Evolutionary conservation across 2,797 vertebrate genomes (phyloP).

Genomic region (Paedocypris micromegethes): DNA sequence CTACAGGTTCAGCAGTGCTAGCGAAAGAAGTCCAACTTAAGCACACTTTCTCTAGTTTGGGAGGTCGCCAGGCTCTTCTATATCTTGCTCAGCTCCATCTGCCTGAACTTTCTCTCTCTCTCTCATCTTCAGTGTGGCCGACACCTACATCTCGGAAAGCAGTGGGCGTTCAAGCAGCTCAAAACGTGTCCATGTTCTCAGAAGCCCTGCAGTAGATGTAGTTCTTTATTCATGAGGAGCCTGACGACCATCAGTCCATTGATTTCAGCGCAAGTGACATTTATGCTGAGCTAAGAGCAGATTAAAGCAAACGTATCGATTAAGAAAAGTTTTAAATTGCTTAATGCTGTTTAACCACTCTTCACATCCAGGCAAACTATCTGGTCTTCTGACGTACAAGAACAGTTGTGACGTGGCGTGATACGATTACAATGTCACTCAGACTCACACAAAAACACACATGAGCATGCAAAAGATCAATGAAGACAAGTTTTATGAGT

Average conservation of each 20-base stretch:
- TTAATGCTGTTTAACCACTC: background rate
- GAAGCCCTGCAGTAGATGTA: background rate
- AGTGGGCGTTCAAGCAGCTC: slow-evolving; percentile 8
- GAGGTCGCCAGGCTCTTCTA: slow-evolving; percentile 21
- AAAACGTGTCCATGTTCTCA: background rate
- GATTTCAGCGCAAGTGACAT: background rate
- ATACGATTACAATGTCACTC: too few relatives aligned
- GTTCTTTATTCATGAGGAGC: background rate
- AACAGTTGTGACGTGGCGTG: too few relatives aligned
- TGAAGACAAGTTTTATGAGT: too few relatives aligned
- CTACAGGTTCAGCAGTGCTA: slow-evolving; percentile 4
- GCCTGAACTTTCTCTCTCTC: slow-evolving; percentile 27
- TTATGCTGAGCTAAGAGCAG: background rate
- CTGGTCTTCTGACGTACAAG: too few relatives aligned
- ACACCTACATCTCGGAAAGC: slow-evolving; percentile 21
- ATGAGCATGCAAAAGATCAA: too few relatives aligned
- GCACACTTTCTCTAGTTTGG: slow-evolving; percentile 10
- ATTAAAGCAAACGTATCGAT: slow-evolving; percentile 11
- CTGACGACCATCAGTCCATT: slow-evolving; percentile 3
- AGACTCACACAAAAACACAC: too few relatives aligned
- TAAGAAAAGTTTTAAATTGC: slow-evolving; percentile 7
- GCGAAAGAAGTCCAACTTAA: slow-evolving; percentile 10
- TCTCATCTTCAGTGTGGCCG: slow-evolving; percentile 2
- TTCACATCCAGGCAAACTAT: background rate
- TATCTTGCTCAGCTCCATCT: slow-evolving; percentile 29